phyloP scores from a whole-genome alignment of 23 tunicate species.

The Diplosoma virens region DNA sequence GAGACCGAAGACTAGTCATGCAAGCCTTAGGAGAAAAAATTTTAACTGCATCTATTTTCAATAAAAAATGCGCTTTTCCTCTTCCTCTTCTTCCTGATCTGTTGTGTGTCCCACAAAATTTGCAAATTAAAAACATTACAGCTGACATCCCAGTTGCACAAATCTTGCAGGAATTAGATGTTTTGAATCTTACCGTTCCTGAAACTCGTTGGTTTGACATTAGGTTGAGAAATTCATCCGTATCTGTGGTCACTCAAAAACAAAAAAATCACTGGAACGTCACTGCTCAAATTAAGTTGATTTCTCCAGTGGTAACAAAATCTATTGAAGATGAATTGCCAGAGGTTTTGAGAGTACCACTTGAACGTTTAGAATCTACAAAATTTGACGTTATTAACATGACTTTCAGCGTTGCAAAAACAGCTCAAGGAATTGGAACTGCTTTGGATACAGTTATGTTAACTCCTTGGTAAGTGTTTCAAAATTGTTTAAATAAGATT shows the following conservation, averaged over 20 bases:
- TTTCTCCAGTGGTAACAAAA: too few relatives aligned
- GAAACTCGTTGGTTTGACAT: neutral
- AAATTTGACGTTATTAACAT: too few relatives aligned
- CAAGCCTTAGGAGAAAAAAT: neutral
- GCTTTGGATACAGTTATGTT: too few relatives aligned
- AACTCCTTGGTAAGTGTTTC: too few relatives aligned
- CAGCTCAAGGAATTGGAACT: too few relatives aligned
- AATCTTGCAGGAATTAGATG: neutral
- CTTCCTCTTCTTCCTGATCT: neutral
- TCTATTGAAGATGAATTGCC: too few relatives aligned
- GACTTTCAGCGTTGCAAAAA: too few relatives aligned
- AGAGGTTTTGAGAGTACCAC: too few relatives aligned
- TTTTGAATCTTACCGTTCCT: neutral
- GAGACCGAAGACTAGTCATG: neutral
- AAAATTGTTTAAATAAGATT: too few relatives aligned
- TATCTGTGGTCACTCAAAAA: neutral
- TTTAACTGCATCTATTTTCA: neutral
- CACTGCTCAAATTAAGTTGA: too few relatives aligned
- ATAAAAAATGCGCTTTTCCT: neutral
- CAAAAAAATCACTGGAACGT: conserved; percentile 3
- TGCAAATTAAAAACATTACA: conserved; percentile 1
- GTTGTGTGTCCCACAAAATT: neutral
- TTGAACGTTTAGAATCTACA: too few relatives aligned
- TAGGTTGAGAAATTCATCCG: neutral
- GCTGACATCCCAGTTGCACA: conserved; percentile 12